Evolutionary conservation across 2,888 invertebrate species (phyloP).

Genomic region (Phasia obesa): DNA sequence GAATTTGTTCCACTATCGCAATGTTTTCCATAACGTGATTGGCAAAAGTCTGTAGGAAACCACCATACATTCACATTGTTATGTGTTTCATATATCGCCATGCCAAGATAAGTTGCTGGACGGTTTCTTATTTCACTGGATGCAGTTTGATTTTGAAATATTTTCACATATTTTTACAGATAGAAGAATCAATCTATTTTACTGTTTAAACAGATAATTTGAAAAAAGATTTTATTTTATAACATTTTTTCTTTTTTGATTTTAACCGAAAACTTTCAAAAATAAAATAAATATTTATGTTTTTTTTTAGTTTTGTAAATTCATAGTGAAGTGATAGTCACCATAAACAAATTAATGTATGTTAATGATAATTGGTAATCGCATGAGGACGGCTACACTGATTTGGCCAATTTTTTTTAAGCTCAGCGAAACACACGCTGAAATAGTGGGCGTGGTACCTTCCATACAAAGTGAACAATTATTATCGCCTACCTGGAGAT

Average conservation of each 20-base stretch:
- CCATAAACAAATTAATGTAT: too few relatives aligned
- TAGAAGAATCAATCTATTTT: neutral
- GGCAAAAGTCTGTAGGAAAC: slow-evolving; percentile 85
- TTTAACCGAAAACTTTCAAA: slow-evolving; percentile 19
- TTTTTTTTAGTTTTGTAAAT: slow-evolving; percentile 12
- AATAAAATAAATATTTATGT: neutral
- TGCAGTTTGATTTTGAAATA: slow-evolving; percentile 17
- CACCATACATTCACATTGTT: slow-evolving; percentile 83
- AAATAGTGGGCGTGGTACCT: too few relatives aligned
- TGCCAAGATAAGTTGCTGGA: slow-evolving; percentile 52
- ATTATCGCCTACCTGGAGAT: too few relatives aligned
- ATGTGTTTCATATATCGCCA: slow-evolving; percentile 78
- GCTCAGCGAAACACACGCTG: too few relatives aligned
- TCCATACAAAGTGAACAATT: too few relatives aligned
- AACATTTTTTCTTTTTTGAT: too few relatives aligned
- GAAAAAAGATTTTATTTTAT: neutral
- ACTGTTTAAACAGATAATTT: slow-evolving; percentile 21
- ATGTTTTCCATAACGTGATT: slow-evolving; percentile 84
- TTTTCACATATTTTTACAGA: slow-evolving; percentile 38
- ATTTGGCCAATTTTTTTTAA: too few relatives aligned
- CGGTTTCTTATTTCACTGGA: slow-evolving; percentile 17
- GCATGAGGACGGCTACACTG: too few relatives aligned
- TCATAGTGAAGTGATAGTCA: slow-evolving; percentile 37
- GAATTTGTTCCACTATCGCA: slow-evolving; percentile 84
- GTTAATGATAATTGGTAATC: too few relatives aligned